Conservation (phyloP, 1,140 invertebrate species). For the Delia radicum region DNA sequence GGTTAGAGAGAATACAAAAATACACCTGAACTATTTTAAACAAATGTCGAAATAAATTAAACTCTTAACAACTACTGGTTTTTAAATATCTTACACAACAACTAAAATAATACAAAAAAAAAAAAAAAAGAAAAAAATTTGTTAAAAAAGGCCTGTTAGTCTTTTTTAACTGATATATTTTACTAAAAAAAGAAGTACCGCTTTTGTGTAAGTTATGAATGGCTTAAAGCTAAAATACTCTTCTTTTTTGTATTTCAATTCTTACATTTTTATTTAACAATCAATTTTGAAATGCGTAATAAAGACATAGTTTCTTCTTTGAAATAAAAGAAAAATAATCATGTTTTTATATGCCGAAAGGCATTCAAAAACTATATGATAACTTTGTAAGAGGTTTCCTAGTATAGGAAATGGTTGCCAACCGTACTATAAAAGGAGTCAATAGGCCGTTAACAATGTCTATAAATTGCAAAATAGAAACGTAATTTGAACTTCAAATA, state of each 20-base stretch:
- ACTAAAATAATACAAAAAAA: neutral
- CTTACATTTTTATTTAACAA: neutral
- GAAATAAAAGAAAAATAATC: neutral
- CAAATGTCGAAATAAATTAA: neutral
- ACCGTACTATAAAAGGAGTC: neutral
- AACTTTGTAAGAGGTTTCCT: neutral
- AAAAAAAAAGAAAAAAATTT: neutral
- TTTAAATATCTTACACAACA: neutral
- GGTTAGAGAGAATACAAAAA: neutral
- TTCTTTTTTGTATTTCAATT: neutral
- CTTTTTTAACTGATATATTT: neutral
- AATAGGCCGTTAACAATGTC: neutral
- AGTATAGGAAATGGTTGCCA: neutral
- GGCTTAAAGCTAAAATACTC: neutral
- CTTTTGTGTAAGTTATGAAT: constrained; percentile 2
- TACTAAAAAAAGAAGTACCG: neutral
- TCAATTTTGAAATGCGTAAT: neutral
- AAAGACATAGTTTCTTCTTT: neutral
- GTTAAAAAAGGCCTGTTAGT: neutral
- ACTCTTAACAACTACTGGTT: neutral
- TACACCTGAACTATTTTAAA: neutral
- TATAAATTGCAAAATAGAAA: neutral
- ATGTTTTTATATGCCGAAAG: too few species aligned
- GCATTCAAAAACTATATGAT: too few species aligned
- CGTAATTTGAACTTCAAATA: neutral